These are phyloP conservation scores for Prosapia bicincta DNA, from an alignment of 2,888 invertebrate species.

Conservation along the genomic window DNA sequence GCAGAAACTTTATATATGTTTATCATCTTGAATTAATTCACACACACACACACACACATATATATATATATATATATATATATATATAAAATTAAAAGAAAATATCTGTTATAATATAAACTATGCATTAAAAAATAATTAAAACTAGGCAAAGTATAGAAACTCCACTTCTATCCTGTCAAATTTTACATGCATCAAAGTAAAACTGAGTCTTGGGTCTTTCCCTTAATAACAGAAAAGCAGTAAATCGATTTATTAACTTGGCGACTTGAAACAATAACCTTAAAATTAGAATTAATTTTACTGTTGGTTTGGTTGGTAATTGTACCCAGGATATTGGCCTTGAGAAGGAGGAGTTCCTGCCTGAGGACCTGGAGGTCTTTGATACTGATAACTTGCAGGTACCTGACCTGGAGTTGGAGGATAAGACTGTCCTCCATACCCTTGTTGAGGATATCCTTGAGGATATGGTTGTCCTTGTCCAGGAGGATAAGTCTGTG, in stretches of 20 bases:
- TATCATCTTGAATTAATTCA: neutral
- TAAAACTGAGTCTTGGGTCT: neutral
- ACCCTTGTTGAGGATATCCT: conserved; percentile 57
- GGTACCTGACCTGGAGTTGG: conserved; percentile 49
- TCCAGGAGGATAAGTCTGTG: conserved; percentile 60
- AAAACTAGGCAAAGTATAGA: neutral
- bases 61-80: too few species aligned
- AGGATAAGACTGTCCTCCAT: conserved; percentile 49
- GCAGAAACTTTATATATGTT: neutral
- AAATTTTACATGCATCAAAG: neutral
- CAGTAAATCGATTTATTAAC: neutral
- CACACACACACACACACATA: too few species aligned
- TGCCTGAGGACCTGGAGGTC: conserved; percentile 41
- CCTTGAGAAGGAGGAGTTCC: conserved; percentile 54
- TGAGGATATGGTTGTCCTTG: conserved; percentile 57
- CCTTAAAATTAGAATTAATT: neutral
- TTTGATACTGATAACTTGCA: conserved; percentile 47
- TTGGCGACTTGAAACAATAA: neutral
- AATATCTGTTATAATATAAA: neutral
- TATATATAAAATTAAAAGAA: neutral
- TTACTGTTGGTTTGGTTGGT: conserved; percentile 73
- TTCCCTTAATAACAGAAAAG: neutral
- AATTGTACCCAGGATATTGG: conserved; percentile 61
- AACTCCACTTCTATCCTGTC: neutral
- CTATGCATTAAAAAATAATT: neutral